These are phyloP conservation scores for Erynnis tages DNA, from an alignment of 2,888 invertebrate species.

Conservation along the genomic window DNA sequence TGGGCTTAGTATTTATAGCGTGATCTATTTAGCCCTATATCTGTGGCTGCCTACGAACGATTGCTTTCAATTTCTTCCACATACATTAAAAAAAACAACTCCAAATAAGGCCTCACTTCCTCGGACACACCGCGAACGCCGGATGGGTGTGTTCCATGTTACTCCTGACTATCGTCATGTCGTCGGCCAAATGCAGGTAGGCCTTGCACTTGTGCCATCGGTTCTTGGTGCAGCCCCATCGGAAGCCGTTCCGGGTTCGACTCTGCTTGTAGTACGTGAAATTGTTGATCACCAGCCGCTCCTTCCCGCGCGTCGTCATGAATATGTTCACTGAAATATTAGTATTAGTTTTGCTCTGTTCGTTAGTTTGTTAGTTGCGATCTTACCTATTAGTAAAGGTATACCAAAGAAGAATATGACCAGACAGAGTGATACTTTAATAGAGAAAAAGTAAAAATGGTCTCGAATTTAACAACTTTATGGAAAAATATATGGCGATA, in stretches of 20 bases:
- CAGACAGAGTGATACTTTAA: too few species aligned
- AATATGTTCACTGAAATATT: conserved; percentile 75
- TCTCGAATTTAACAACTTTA: too few species aligned
- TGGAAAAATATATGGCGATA: too few species aligned
- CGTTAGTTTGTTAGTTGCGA: conserved; percentile 16
- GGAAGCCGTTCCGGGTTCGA: conserved; percentile 61
- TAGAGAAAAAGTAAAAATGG: too few species aligned
- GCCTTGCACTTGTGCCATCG: conserved; percentile 74
- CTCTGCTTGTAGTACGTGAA: conserved; percentile 75
- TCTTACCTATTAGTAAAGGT: background rate
- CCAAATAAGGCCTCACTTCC: conserved; percentile 21
- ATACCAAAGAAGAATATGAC: too few species aligned
- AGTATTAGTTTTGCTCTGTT: conserved; percentile 26
- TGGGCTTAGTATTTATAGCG: too few species aligned
- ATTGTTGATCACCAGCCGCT: conserved; percentile 63
- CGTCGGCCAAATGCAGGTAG: conserved; percentile 66
- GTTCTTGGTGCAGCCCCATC: conserved; percentile 77
- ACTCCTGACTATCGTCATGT: conserved; percentile 68
- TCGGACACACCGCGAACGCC: conserved; percentile 45
- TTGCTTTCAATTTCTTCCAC: too few species aligned
- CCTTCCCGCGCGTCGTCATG: conserved; percentile 72
- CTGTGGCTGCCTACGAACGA: too few species aligned
- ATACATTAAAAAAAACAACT: background rate
- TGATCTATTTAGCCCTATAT: too few species aligned
- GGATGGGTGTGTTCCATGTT: conserved; percentile 71